Evolutionary conservation across 1,140 invertebrate species (phyloP).

Genomic region (Magallana gigas): DNA sequence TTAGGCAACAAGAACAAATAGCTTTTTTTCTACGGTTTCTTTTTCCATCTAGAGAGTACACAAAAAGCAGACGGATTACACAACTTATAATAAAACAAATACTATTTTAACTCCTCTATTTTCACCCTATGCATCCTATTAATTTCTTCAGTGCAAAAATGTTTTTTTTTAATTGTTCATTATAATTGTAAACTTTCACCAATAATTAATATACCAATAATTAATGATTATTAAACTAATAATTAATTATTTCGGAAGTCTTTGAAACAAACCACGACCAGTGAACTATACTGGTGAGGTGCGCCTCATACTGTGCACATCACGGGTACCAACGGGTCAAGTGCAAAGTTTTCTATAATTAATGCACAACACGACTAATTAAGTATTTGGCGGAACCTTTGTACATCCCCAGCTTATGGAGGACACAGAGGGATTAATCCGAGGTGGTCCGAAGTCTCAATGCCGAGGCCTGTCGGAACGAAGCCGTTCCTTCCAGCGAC

Average conservation of each 20-base stretch:
- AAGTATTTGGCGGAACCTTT: slow-evolving; percentile 21
- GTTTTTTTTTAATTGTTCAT: no score
- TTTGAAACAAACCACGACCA: background rate
- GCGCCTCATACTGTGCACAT: background rate
- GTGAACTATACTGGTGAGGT: slow-evolving; percentile 5
- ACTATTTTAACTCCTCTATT: no score
- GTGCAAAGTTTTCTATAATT: slow-evolving; percentile 32
- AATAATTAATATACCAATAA: background rate
- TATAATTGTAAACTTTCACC: no score
- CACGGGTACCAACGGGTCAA: background rate
- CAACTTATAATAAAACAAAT: no score
- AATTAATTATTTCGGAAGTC: slow-evolving; percentile 13
- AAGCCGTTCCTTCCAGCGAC: background rate
- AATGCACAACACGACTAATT: slow-evolving; percentile 33
- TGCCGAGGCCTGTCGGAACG: slow-evolving; percentile 18
- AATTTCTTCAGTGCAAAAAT: no score
- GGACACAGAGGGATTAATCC: slow-evolving; percentile 20
- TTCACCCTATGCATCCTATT: no score
- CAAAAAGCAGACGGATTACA: no score
- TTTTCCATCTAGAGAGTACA: no score
- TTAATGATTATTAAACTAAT: background rate
- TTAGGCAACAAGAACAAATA: no score
- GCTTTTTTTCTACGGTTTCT: no score
- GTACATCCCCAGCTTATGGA: slow-evolving; percentile 5
- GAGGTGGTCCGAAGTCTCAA: slow-evolving; percentile 21